Base-by-base conservation (phyloP, 2,888 invertebrate genomes). In the Cerastis rubricosa region DNA sequence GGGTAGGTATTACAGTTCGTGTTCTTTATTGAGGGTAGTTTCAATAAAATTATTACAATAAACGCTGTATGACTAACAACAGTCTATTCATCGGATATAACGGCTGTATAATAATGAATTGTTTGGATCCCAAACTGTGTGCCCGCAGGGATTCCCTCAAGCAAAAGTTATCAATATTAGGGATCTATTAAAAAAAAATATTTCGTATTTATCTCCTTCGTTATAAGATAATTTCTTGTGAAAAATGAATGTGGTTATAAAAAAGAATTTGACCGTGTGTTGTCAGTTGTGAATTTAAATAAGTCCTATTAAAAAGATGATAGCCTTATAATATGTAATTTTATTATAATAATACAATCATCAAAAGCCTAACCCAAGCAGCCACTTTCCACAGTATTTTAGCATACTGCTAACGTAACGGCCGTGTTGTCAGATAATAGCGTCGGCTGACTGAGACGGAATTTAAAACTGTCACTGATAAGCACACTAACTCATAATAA, bases 381-480 rank as follows among this genome's bases (percentile, higher is more conserved):
- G 8, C 29, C 29, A 47, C 29, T 57, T 45, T 67, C 0, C 14
- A 49, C 40, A 51, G 5, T 47, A 71, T 78, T 72, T 83, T 69
- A 83, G 35, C 69, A 69, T 82, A 75, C 40, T 40, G 45, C n/a
- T 73, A 75, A 63, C 54, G n/a, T 66, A 80, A 82, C 72, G 61
- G 54, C 71, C 70, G 68, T 83, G 75, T 80, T 83, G 89, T 89
- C 90, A 87, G 90, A 91, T 91, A n/a, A 91, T 71, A 68, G 75
- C 74, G 79, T 74, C 78, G 81, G 85, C 87, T 89, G 88, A 89
- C 86, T 89, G 87, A 89, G 89, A 91, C 87, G 87, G 88, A 91
- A 91, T 92, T 93, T 92, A 89, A 92, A 93, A 91, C 90, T 91
- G 93, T 92, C 91, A 89, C 91, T 90, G 93, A 94, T 93, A 93